Conservation (phyloP, 1,140 invertebrate genomes). For the Bilobella aurantiaca region DNA sequence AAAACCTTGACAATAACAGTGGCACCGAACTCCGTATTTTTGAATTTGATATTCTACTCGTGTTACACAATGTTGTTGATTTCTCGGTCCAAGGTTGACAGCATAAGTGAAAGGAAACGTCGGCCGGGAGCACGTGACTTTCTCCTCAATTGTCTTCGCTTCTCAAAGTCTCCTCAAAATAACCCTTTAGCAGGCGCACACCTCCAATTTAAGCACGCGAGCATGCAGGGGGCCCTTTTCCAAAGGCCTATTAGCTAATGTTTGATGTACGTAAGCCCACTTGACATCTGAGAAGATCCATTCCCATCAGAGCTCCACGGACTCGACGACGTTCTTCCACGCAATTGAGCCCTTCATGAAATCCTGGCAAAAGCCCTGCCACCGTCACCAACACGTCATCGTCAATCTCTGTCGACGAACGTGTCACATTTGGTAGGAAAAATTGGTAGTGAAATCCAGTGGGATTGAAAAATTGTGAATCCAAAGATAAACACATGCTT, state of each 20-base stretch:
- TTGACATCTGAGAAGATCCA: conserved; percentile 1
- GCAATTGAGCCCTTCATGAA: neutral
- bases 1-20: conserved; percentile 6
- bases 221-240: neutral
- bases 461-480: neutral
- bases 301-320: neutral
- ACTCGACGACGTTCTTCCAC: neutral
- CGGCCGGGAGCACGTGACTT: neutral
- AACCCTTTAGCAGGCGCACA: neutral
- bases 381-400: neutral
- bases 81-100: neutral
- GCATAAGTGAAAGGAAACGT: conserved; percentile 1
- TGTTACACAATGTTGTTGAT: neutral
- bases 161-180: too few relatives aligned
- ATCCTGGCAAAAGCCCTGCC: neutral
- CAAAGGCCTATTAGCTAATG: conserved; percentile 3
- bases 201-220: conserved; percentile 5
- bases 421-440: neutral
- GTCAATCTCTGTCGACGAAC: neutral
- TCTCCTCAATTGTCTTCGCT: conserved; percentile 1
- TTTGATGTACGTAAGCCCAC: neutral
- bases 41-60: neutral
- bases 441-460: neutral
- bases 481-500: neutral
- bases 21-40: neutral